Evolutionary conservation across 2,113 vertebrate genomes (phyloP), one percentile per base, ranked within the genome.

Genomic region (Psittacula cyanocephala): DNA sequence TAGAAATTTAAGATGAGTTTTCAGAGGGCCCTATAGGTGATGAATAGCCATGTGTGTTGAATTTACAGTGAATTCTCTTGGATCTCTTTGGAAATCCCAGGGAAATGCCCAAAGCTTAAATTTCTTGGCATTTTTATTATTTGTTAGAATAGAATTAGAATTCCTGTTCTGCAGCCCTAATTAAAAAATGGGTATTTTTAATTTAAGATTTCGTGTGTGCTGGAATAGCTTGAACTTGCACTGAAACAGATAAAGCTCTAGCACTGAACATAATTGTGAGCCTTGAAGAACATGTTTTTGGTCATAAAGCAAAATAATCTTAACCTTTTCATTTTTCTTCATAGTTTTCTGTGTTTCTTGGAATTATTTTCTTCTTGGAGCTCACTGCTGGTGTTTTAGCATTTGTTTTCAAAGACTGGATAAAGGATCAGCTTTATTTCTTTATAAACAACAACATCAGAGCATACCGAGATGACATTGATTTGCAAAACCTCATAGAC

Each of bases 321-420:
- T 46, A 17, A 69, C 74, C 37, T 62, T 50, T 69, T 94, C 76
- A 29, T 65, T 68, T 97, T 71, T 97, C 75, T 96, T 89, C 67
- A 7, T 94, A 99, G 99, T 99, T 99, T 97, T 99, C 99, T 3
- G 99, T 99, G 70, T 99, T 99, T 97, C 98, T 99, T 97, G 99
- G 99, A 59, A 99, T 99, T 93, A 99, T 99, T 97, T 99, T 99
- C 98, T 99, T 99, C 98, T 96, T 99, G 99, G 99, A 99, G 98
- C 98, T 99, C 89, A 99, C 99, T 31, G 99, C 99, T 41, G 99
- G 99, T 64, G 98, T 99, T 84, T 96, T 99, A 97, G 99, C 99
- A 20, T 99, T 99, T 96, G 99, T 99, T 94, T 99, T 99, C 98
- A 99, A 99, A 98, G 99, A 99, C 97, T 99, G 99, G 99, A 99